Evolutionary conservation across 2,113 vertebrate genomes (phyloP), one percentile per base, ranked within the genome.

Genomic region (Ammodytes dubius): DNA sequence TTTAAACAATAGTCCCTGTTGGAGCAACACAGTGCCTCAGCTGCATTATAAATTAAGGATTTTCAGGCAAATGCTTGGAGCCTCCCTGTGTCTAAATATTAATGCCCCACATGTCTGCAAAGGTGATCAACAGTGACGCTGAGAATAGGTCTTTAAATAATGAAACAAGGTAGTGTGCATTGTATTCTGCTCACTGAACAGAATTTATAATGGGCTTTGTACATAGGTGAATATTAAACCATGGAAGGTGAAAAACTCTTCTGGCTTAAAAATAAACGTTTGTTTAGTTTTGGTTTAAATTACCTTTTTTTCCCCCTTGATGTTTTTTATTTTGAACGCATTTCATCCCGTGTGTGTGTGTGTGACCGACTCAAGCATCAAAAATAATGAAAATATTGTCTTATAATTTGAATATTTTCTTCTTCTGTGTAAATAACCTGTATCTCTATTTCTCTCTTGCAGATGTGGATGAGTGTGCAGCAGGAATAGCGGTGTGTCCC

Each of bases 391-490:
- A 77, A 81, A 37, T 7, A 12, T 81, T 64, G 63, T 35, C 0
- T 7, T 64, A 68, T 35, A 2, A 69, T 79, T 42, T 71, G 17
- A 78, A 53, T 66, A 17, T 49, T 42, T 58, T 50, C 14, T 12
- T 64, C 12, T 12, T 64, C 12, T 45, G n/a, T 19, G 19, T 58
- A 9, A 27, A 19, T 50, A 42, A 70, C 15, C 10, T 67, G 13
- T 6, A 3, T 54, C 1, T 60, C 66, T 49, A 43, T 37, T 68
- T 66, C 13, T 43, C 42, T 77, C 56, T 80, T 83, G 79, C 88
- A 99, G 98, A 99, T 81, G 94, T 99, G 54, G 97, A 99, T 77
- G 98, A 99, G 84, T 99, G 98, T 81, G 94, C 95, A 7, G 88
- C 95, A 4, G 96, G 97, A 35, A 96, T 95, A 56, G 96, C 94